Base-by-base conservation (phyloP, 2,888 invertebrate genomes). In the Pimpla rufipes region DNA sequence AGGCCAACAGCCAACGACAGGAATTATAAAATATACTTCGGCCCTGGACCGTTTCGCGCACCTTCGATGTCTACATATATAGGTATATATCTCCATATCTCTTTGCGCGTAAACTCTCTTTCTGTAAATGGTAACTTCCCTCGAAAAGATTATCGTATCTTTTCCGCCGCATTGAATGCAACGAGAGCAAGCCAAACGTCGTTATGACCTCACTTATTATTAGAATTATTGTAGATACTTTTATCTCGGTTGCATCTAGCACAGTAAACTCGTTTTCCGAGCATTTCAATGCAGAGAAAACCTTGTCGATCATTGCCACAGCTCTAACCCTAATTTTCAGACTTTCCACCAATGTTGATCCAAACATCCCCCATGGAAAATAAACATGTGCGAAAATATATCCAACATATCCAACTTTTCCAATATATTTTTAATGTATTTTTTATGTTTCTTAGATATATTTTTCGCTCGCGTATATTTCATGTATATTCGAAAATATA, bases 1-100 rank as follows among this genome's bases (percentile, higher is more conserved):
- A 87, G 87, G 87, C 84, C 87, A 87, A 86, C 86, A 79, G 67
- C 78, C 86, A 68, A 75, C 85, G 71, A 68, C 79, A 78, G 52
- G 83, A 83, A 79, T 83, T 79, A 83, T 83, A 83, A 79, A 83
- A 83, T 81, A 42, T 59, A 74, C 74, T 47, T 67, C 83, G 76
- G 57, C 71, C 75, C 50, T 79, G 75, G 76, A 76, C 79, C 75
- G 79, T 70, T 50, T 75, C 47, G 75, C 50, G 64, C 79, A 71
- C 50, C 79, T 79, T 79, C 70, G 70, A n/a, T n/a, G 57, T 29
- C 7, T 57, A 83, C 66, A 47, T 64, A 16, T 29, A 57, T 57
- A 45, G 57, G 23, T 42, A 29, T 57, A 71, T 29, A 62, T 68
- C 81, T 55, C 8, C 16, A n/a, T n/a, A n/a, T n/a, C n/a, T 18